Conservation (phyloP, 2,888 invertebrate genomes). For the Ferdinandea cuprea region DNA sequence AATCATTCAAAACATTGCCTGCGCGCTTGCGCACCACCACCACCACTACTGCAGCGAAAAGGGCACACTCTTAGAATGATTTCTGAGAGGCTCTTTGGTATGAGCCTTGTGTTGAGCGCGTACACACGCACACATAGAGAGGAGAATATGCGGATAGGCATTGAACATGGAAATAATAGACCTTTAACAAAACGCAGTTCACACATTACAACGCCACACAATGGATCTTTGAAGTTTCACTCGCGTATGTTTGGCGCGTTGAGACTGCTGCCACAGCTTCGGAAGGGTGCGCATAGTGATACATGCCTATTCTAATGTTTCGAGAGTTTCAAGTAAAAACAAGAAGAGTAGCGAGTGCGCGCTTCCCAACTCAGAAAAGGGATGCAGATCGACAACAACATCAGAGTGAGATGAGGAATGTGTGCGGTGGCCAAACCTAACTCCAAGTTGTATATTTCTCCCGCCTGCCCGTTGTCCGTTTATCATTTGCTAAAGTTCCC, state of each 20-base stretch:
- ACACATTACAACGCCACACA: constrained; percentile 73
- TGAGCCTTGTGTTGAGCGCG: not conserved
- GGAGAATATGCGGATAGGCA: constrained; percentile 24
- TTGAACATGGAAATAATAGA: constrained; percentile 74
- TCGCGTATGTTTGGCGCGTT: constrained; percentile 9
- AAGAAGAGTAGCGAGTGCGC: constrained; percentile 30
- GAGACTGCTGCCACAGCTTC: not conserved
- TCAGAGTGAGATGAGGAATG: constrained; percentile 62
- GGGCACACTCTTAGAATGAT: constrained; percentile 27
- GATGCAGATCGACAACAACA: constrained; percentile 73
- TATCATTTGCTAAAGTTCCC: constrained; percentile 39
- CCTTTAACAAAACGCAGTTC: constrained; percentile 74
- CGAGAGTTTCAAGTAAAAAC: constrained; percentile 40
- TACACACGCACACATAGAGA: too few species aligned
- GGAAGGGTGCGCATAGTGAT: constrained; percentile 17
- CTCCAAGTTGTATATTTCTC: constrained; percentile 31
- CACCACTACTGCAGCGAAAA: not conserved
- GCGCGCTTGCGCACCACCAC: constrained; percentile 18
- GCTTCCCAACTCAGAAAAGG: constrained; percentile 40
- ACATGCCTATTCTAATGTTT: constrained; percentile 45
- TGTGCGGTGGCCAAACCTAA: constrained; percentile 37
- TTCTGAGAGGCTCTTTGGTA: constrained; percentile 12
- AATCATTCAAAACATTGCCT: constrained; percentile 64
- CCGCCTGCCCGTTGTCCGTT: constrained; percentile 44
- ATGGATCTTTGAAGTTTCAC: constrained; percentile 57